A percentile compares a stretch with the other conserved stretches of the same genome.
phyloP scores from a whole-genome alignment of 2,797 vertebrate genomes.

The Cyclura pinguis region DNA sequence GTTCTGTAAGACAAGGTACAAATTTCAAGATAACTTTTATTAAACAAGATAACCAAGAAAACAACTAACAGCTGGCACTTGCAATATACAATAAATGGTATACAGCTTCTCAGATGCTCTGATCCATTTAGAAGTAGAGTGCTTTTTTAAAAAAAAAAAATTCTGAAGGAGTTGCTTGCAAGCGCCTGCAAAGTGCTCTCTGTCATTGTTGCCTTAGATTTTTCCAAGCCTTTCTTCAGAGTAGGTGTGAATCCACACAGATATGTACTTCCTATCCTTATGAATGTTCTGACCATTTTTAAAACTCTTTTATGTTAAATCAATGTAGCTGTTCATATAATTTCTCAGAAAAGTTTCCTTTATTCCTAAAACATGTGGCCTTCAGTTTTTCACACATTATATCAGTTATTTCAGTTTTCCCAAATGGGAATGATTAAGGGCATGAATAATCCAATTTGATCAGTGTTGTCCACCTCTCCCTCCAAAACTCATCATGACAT shows the following conservation, averaged over 20 bases:
- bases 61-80: conserved; percentile 20
- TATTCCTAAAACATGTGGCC: too few relatives aligned
- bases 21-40: conserved; percentile 50
- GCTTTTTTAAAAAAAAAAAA: conserved; percentile 33
- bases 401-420: too few relatives aligned
- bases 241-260: background rate
- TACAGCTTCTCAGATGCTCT: conserved; percentile 57
- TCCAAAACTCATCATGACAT: too few relatives aligned
- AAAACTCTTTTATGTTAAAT: too few relatives aligned
- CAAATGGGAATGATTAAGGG: too few relatives aligned
- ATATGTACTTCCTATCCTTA: too few relatives aligned
- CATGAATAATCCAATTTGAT: too few relatives aligned
- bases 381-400: too few relatives aligned
- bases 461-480: too few relatives aligned
- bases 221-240: background rate
- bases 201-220: conserved; percentile 59
- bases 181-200: conserved; percentile 52
- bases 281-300: too few relatives aligned
- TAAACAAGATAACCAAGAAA: conserved; percentile 31
- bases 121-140: conserved; percentile 59
- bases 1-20: conserved; percentile 47
- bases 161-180: conserved; percentile 67
- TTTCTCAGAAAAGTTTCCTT: too few relatives aligned
- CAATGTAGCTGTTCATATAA: too few relatives aligned
- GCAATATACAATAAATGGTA: conserved; percentile 40